Evolutionary conservation across 2,888 invertebrate species (phyloP).

Genomic region (Rhagonycha lutea): DNA sequence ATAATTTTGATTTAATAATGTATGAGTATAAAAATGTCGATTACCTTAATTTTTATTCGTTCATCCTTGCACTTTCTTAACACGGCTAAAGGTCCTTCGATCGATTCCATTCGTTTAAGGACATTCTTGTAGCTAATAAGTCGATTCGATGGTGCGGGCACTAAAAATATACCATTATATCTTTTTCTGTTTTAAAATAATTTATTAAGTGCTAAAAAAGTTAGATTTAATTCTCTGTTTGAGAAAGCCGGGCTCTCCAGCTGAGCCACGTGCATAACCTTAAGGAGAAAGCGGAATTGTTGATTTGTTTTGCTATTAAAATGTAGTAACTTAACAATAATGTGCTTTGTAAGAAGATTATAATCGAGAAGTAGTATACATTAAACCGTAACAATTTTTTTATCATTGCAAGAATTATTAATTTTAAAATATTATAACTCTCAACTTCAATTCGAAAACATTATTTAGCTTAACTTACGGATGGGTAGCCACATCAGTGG

Average conservation of each 20-base stretch:
- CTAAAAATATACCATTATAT: conserved; percentile 33
- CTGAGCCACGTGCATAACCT: background rate
- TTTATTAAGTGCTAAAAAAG: background rate
- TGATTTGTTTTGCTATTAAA: background rate
- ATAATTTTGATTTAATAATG: background rate
- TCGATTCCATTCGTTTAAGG: conserved; percentile 58
- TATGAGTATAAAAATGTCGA: conserved; percentile 12
- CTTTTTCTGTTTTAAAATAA: background rate
- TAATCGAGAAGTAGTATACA: too few species aligned
- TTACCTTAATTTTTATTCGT: conserved; percentile 67
- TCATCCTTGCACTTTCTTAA: conserved; percentile 66
- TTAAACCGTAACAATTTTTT: too few species aligned
- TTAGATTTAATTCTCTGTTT: background rate
- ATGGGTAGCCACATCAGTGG: too few species aligned
- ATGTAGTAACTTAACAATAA: background rate
- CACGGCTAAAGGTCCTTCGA: conserved; percentile 65
- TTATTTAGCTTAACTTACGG: too few species aligned
- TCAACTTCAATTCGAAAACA: too few species aligned
- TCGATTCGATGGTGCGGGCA: conserved; percentile 43
- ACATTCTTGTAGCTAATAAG: conserved; percentile 32
- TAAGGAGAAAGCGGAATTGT: background rate
- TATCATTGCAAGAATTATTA: too few species aligned
- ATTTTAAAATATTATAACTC: too few species aligned
- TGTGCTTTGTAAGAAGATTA: background rate
- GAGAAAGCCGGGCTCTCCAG: background rate